These are phyloP conservation scores for Tachysurus fulvidraco DNA, from an alignment of 2,113 vertebrate species.

Conservation along the genomic window DNA sequence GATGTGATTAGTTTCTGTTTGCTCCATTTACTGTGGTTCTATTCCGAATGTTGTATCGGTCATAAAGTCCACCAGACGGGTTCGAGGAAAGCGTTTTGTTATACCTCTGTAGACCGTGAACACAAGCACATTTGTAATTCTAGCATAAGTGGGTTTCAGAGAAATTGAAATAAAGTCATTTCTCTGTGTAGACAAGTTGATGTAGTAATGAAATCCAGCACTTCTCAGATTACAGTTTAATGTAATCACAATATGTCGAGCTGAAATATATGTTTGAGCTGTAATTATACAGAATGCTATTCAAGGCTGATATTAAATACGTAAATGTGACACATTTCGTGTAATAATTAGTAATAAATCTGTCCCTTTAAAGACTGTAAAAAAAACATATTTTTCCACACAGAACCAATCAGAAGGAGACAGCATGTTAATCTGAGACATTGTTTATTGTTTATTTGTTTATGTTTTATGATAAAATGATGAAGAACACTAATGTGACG, in stretches of 20 bases:
- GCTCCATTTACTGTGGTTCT: background rate
- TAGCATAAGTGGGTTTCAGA: background rate
- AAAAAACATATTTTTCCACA: too few relatives aligned
- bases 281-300: background rate
- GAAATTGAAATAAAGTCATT: background rate
- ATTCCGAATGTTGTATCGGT: background rate
- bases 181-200: background rate
- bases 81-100: background rate
- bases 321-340: background rate
- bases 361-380: too few relatives aligned
- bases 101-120: background rate
- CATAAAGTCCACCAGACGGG: background rate
- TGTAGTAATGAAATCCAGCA: background rate
- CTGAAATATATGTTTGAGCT: background rate
- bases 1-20: background rate
- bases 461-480: background rate
- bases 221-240: background rate
- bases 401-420: too few relatives aligned
- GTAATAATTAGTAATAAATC: background rate
- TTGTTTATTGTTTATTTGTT: too few relatives aligned
- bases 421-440: too few relatives aligned
- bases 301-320: background rate
- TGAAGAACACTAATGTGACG: background rate
- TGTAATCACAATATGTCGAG: background rate
- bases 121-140: background rate